Percentiles rank a stretch among this genome's conserved stretches.
These are phyloP conservation scores for Drosophila cardini DNA, from an alignment of 1,140 invertebrate genomes.

Conservation along the genomic window DNA sequence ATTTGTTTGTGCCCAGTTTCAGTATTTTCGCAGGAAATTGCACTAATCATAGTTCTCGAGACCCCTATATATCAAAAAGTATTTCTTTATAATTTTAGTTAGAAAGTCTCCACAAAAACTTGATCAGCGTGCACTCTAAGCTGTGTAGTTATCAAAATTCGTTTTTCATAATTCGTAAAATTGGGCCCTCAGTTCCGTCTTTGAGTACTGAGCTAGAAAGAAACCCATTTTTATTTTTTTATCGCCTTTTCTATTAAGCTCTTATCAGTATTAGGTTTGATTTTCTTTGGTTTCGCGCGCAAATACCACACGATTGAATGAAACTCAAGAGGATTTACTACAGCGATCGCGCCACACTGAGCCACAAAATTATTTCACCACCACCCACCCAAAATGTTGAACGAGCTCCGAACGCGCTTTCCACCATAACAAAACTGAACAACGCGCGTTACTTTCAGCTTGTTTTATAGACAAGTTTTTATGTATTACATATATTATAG, in stretches of 20 bases:
- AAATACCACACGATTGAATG: slow-evolving; percentile 1
- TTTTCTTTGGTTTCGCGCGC: not conserved
- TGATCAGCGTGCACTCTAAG: no score
- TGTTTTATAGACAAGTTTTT: slow-evolving; percentile 72
- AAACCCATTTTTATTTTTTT: not conserved
- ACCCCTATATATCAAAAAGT: no score
- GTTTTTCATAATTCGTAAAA: no score
- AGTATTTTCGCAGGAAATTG: no score
- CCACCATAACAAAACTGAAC: slow-evolving; percentile 57
- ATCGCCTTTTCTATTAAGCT: not conserved
- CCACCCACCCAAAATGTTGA: slow-evolving; percentile 15
- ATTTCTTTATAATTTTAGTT: no score
- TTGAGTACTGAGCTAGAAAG: no score
- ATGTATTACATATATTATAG: slow-evolving; percentile 14
- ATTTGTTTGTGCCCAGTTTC: no score
- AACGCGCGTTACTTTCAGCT: slow-evolving; percentile 57
- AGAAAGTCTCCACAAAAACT: no score
- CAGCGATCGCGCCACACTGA: not conserved
- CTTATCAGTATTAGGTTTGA: slow-evolving; percentile 3
- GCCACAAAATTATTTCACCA: not conserved
- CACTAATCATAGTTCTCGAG: no score
- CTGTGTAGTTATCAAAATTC: no score
- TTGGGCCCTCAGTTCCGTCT: no score
- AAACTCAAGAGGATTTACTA: slow-evolving; percentile 1
- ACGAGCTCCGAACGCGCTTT: slow-evolving; percentile 54